phyloP scores from a whole-genome alignment of 2,888 invertebrate species.

The Trachelus troglodyta region DNA sequence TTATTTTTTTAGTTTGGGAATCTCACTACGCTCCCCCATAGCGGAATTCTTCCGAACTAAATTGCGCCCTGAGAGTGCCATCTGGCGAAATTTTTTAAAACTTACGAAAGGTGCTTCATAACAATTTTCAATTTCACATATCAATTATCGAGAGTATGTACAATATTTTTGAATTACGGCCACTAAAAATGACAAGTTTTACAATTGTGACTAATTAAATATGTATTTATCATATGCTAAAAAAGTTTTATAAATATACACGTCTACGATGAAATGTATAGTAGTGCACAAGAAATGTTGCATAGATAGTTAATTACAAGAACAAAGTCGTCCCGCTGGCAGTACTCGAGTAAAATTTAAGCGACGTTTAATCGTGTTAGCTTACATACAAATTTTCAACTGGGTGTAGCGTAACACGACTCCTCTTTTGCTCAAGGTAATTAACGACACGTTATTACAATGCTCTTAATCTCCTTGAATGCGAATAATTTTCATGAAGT shows the following conservation, averaged over 20 bases:
- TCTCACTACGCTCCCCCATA: background rate
- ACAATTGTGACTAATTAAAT: too few relatives aligned
- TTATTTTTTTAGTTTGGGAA: background rate
- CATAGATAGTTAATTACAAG: background rate
- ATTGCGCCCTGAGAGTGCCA: background rate
- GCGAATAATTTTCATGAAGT: slow-evolving; percentile 3
- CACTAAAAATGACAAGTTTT: background rate
- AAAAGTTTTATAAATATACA: background rate
- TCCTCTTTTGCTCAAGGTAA: slow-evolving; percentile 37
- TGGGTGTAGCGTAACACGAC: background rate
- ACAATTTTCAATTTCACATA: background rate
- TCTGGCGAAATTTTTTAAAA: background rate
- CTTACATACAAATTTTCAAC: background rate
- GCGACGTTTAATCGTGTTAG: background rate
- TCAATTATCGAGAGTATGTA: background rate
- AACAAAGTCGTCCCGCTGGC: background rate
- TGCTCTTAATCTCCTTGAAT: slow-evolving; percentile 44
- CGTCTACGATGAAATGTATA: too few relatives aligned
- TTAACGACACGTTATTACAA: slow-evolving; percentile 44
- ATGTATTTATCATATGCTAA: background rate
- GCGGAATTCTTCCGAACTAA: background rate
- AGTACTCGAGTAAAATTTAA: background rate
- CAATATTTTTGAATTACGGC: background rate
- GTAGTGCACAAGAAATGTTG: background rate
- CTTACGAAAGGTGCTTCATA: background rate